phyloP scores from a whole-genome alignment of 2,113 vertebrate genomes.

The Dolichotis patagonum region DNA sequence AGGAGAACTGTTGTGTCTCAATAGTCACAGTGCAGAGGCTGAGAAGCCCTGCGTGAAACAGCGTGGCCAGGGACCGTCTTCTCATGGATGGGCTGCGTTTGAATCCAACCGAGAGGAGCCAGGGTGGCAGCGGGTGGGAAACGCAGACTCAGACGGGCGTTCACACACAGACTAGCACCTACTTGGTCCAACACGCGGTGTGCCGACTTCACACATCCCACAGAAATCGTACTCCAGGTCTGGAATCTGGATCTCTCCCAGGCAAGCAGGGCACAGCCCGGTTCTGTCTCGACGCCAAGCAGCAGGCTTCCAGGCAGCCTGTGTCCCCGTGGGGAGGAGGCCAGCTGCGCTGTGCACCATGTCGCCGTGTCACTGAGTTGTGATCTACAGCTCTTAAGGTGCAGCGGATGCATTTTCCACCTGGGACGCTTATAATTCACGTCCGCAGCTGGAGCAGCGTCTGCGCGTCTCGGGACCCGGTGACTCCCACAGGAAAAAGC shows the following conservation, averaged over 20 bases:
- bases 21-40: rapidly evolving
- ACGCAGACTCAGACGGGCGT: background rate
- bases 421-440: background rate
- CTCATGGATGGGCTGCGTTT: background rate
- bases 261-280: too few species aligned
- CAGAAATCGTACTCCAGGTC: background rate
- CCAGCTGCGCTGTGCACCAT: too few species aligned
- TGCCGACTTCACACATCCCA: background rate
- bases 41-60: background rate
- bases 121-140: rapidly evolving
- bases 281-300: background rate
- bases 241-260: background rate
- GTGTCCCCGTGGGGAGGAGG: background rate
- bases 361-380: too few species aligned
- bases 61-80: background rate
- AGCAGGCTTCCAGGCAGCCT: background rate
- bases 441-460: too few species aligned
- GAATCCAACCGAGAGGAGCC: background rate
- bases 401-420: background rate
- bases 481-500: background rate
- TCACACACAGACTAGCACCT: background rate
- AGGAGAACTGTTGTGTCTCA: rapidly evolving
- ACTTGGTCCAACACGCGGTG: background rate
- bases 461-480: rapidly evolving
- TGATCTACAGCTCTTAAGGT: too few species aligned